Evolutionary conservation across 1,140 invertebrate genomes (phyloP).

Genomic region (Drosophila azteca): DNA sequence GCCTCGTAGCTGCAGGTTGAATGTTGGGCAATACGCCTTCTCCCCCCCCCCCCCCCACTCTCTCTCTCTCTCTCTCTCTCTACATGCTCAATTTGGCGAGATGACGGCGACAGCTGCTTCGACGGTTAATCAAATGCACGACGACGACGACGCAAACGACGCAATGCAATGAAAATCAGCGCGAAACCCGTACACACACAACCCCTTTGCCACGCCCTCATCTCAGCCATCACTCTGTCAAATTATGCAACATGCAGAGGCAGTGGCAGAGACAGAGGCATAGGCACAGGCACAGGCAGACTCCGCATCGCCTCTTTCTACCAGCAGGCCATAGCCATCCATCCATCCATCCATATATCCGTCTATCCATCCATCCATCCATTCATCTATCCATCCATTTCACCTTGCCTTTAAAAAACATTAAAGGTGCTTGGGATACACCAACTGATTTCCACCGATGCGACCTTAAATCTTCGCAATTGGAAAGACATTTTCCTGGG

Average conservation of each 20-base stretch:
- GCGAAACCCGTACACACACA: conserved; percentile 16
- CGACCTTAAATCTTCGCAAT: too few relatives aligned
- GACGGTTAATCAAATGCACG: conserved; percentile 74
- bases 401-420: conserved; percentile 37
- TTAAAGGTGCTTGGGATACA: conserved; percentile 5
- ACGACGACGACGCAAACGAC: conserved; percentile 19
- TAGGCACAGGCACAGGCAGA: background rate
- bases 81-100: conserved; percentile 49
- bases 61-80: conserved; percentile 6
- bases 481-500: too few relatives aligned
- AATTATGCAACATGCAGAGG: conserved; percentile 69
- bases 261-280: background rate
- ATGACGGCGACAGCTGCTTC: conserved; percentile 60
- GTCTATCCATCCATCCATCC: conserved; percentile 10
- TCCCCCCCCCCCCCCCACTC: conserved; percentile 8
- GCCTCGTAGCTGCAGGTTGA: background rate
- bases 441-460: too few relatives aligned
- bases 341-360: conserved; percentile 6
- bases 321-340: background rate
- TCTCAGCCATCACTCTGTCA: conserved; percentile 29
- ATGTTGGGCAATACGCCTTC: conserved; percentile 15
- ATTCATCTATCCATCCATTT: conserved; percentile 10
- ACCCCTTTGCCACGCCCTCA: conserved; percentile 13
- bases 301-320: background rate
- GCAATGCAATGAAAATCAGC: conserved; percentile 74